Percentiles rank a stretch among this genome's conserved stretches.
Conservation (phyloP, 2,113 vertebrate genomes). For the Oryctolagus cuniculus region mOryCun1.1 NC_091447.1:48317501-48318000, state of each 20-base stretch:
- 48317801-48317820: neutral
- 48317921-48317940: neutral
- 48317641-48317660: neutral
- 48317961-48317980: neutral
- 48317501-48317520: neutral
- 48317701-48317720: too few species aligned
- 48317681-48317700: too few species aligned
- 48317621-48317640: neutral
- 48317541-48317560: neutral
- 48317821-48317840: neutral
- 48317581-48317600: neutral
- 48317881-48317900: neutral
- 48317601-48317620: slow-evolving; percentile 23
- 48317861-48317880: neutral
- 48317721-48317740: too few species aligned
- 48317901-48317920: neutral
- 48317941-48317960: neutral
- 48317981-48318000: neutral
- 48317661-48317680: too few species aligned
- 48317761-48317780: too few species aligned
- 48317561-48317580: neutral
- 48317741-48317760: too few species aligned
- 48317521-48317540: neutral
- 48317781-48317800: neutral
- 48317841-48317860: neutral